Percentiles rank a stretch among this genome's conserved stretches.
Conservation (phyloP, 2,888 invertebrate genomes). For the Drosophila borborema region DNA sequence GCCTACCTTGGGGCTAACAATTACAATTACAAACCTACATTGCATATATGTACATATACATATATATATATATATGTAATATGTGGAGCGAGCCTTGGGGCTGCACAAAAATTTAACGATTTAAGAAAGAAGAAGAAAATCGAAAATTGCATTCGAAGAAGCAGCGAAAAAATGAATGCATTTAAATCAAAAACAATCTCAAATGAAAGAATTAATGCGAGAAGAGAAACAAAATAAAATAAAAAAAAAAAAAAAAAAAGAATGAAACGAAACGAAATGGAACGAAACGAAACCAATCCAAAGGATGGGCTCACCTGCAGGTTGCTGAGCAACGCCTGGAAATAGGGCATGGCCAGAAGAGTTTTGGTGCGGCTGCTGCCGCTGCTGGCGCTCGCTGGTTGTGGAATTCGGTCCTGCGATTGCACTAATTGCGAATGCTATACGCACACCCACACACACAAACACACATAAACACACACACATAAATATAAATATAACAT, state of each 20-base stretch:
- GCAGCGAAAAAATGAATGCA: conserved; percentile 44
- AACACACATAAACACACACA: not conserved
- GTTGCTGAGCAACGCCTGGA: conserved; percentile 89
- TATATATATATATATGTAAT: conserved; percentile 4
- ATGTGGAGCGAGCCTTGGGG: conserved; percentile 9
- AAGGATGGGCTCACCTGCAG: conserved; percentile 88
- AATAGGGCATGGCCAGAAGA: conserved; percentile 87
- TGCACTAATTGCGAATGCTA: conserved; percentile 84
- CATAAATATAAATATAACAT: not conserved
- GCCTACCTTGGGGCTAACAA: conserved; percentile 40
- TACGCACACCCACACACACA: conserved; percentile 11
- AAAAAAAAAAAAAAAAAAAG: conserved; percentile 8
- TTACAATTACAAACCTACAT: conserved; percentile 50
- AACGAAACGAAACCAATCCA: conserved; percentile 32
- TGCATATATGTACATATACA: conserved; percentile 26
- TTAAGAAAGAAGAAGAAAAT: conserved; percentile 17
- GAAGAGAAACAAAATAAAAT: conserved; percentile 21
- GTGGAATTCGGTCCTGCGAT: conserved; percentile 83
- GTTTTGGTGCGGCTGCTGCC: conserved; percentile 84
- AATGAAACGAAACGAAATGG: conserved; percentile 17
- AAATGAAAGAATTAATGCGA: conserved; percentile 40
- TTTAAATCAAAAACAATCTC: conserved; percentile 57
- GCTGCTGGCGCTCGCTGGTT: conserved; percentile 84
- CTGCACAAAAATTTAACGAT: conserved; percentile 1
- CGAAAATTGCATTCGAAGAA: conserved; percentile 18